Conservation (phyloP, 2,797 vertebrate genomes). For the Chiroxiphia lanceolata region DNA sequence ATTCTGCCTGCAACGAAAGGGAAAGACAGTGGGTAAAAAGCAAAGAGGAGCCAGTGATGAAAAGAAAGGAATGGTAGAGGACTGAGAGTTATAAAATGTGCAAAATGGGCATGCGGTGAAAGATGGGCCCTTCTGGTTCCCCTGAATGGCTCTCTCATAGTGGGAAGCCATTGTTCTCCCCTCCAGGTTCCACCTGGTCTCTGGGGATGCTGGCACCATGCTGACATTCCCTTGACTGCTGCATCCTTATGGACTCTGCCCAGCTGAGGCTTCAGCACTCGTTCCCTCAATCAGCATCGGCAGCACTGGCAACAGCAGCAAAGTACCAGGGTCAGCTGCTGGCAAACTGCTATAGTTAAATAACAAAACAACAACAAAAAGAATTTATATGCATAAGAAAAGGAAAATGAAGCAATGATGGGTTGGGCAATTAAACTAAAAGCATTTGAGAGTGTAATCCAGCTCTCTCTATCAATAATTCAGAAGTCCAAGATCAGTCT, state of each 20-base stretch:
- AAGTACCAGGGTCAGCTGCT: neutral
- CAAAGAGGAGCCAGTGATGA: fast-evolving
- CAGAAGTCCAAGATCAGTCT: constrained; percentile 56
- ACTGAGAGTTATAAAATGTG: neutral
- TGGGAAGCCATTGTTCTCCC: neutral
- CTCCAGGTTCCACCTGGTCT: neutral
- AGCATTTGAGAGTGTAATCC: constrained; percentile 82
- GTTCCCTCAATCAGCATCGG: neutral
- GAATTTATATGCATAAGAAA: constrained; percentile 14
- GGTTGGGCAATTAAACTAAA: constrained; percentile 89
- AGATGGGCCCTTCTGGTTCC: neutral
- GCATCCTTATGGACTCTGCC: fast-evolving
- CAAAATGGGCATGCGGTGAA: neutral
- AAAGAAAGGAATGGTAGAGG: neutral
- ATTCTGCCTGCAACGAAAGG: neutral
- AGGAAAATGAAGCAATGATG: constrained; percentile 70
- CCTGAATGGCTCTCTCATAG: fast-evolving
- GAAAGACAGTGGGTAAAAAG: neutral
- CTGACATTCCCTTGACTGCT: neutral
- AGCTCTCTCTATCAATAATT: constrained; percentile 76
- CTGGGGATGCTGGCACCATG: neutral
- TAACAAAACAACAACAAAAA: constrained; percentile 52
- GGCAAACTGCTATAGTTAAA: constrained; percentile 11
- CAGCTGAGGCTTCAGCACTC: constrained; percentile 63
- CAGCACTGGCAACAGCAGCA: neutral